These are phyloP conservation scores for Siniperca chuatsi DNA, from an alignment of 2,113 vertebrate genomes.

Conservation along the genomic window DNA sequence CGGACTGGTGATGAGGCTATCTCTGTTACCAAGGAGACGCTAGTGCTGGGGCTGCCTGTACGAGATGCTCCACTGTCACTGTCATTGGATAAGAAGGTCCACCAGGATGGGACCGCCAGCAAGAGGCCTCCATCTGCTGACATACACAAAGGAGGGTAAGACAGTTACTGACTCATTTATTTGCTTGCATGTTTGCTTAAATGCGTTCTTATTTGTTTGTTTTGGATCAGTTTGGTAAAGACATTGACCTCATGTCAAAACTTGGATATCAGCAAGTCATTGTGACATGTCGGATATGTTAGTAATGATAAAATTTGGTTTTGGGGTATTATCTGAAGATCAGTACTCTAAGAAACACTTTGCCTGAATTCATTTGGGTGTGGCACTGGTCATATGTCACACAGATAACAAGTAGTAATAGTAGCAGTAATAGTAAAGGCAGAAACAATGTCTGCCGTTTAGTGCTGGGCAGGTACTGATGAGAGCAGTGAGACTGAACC, in stretches of 20 bases:
- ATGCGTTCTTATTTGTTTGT: neutral
- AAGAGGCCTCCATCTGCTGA: slow-evolving; percentile 94
- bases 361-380: neutral
- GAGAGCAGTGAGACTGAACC: no score
- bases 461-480: no score
- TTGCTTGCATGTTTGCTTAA: neutral
- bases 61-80: slow-evolving; percentile 89
- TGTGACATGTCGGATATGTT: neutral
- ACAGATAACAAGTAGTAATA: neutral
- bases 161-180: neutral
- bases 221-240: neutral
- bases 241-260: no score
- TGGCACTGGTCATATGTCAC: no score
- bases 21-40: slow-evolving; percentile 95
- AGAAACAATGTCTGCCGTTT: no score
- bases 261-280: neutral
- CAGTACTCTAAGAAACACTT: neutral
- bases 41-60: slow-evolving; percentile 91
- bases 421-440: no score
- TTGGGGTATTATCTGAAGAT: no score
- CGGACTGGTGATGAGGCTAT: slow-evolving; percentile 92
- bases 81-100: slow-evolving; percentile 90
- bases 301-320: neutral
- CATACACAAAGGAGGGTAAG: slow-evolving; percentile 92
- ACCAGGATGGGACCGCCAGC: slow-evolving; percentile 91